Base-by-base conservation (phyloP, 2,113 vertebrate species). In the Etheostoma spectabile region DNA sequence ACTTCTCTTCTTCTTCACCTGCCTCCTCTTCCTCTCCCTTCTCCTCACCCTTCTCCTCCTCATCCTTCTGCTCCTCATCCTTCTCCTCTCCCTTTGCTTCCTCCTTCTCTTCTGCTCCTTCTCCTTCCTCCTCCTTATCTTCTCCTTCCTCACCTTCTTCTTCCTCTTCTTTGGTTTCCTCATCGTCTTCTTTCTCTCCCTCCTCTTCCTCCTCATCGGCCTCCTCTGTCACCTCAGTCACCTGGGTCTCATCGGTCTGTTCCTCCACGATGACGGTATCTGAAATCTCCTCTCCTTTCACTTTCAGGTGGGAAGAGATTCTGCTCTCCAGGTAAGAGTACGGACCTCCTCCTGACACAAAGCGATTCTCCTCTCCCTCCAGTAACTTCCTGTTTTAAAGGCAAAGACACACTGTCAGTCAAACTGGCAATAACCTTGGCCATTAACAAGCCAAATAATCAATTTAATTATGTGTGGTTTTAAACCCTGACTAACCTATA, bases 311-410 rank as follows among this genome's bases (percentile, higher is more conserved):
- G 56, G 93, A 82, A 24, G 96, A 66, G 57, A 93, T 65, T 84
- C 95, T 96, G 73, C 86, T 88, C 62, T 98, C 96, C 0, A 96
- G 87, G 91, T 96, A 97, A 53, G 96, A 95, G 88, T 96, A 95
- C 35, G 95, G 95, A 74, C 92, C 90, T 57, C 95, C 93, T 56
- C 96, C 95, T 1, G 95, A 93, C 69, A 96, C 95, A 0, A 97
- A 95, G 42, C 97, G 95, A 60, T 96, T 97, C 79, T 99, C 98
- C 84, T 99, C 98, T 6, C 98, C 97, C 85, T 99, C 98, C 74
- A 99, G 92, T 65, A 99, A 92, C 80, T 98, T 99, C 87, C 98
- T 99, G 94, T 92, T 88, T 73, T 53, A 38, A 84, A 84, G 52
- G 90, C 61, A 79, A 57, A 82, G 59, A 13, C 60, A 76, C 11